Evolutionary conservation across 1,140 invertebrate genomes (phyloP), one percentile per base, ranked within the genome.

Genomic region (Drosophila triauraria): DNA sequence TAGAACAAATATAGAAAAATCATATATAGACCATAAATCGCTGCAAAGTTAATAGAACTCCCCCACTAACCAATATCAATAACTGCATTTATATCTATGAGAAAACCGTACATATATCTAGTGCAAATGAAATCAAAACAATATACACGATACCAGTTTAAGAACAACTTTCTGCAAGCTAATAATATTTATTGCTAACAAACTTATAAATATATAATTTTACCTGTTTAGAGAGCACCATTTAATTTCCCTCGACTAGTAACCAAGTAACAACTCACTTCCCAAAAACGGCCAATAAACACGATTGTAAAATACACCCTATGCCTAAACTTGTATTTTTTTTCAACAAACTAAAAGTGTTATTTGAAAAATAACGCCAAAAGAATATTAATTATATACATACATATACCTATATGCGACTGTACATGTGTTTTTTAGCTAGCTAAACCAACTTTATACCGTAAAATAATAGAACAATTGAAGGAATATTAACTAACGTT

Each of bases 361-460:
- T 88, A 83, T 87, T 87, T 88, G 1, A 60, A 75, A 87, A 83
- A 88, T 88, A 88, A 83, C 80, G 57, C 40, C 64, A 69, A 67
- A n/a, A n/a, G 15, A 8, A 30, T 17, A 54, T 38, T 15, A 64
- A 71, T 63, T 51, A 70, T 64, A 63, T 68, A 48, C 10, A 67
- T 47, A 67, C 25, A 65, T 48, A 71, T 27, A 76, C 38, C 50
- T 61, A 61, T 61, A 77, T 69, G 70, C 83, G 83, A 87, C 79
- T 86, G 83, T 86, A 87, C 46, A 88, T 87, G 71, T 77, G 80
- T 79, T 83, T 87, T 85, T 83, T 87, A 87, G 83, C 75, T 87
- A 87, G 83, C 76, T 72, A 88, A 87, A 75, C 60, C 69, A 88
- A 80, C 83, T 88, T 87, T 87, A 87, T 88, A 88, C 80, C 64